Conservation (phyloP, 2,888 invertebrate species). For the Myopa testacea region DNA sequence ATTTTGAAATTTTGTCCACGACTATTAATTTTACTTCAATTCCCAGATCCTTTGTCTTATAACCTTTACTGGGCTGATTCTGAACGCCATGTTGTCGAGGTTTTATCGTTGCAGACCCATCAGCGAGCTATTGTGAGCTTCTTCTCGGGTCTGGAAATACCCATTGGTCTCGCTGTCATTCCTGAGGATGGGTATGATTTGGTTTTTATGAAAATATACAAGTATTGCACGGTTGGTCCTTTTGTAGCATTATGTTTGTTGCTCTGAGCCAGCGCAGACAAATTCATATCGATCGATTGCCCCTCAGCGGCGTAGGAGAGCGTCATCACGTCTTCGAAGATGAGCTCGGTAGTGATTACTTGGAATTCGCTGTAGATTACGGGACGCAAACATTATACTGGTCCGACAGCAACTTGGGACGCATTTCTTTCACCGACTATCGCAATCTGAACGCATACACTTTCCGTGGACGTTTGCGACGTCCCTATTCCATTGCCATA, state of each 20-base stretch:
- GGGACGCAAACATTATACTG: constrained; percentile 74
- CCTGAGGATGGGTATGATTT: constrained; percentile 60
- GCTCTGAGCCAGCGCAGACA: constrained; percentile 69
- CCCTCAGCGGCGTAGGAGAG: constrained; percentile 75
- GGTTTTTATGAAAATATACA: background rate
- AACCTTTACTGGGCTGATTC: constrained; percentile 81
- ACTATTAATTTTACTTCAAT: background rate
- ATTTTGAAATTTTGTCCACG: background rate
- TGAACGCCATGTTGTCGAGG: constrained; percentile 75
- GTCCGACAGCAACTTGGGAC: constrained; percentile 75
- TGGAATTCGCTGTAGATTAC: constrained; percentile 67
- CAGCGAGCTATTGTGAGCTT: constrained; percentile 74
- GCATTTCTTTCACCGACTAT: constrained; percentile 75
- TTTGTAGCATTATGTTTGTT: constrained; percentile 74
- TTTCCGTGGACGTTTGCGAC: constrained; percentile 68
- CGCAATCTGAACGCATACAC: constrained; percentile 71
- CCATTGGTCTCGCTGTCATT: constrained; percentile 77
- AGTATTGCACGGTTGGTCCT: background rate
- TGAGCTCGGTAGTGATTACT: constrained; percentile 63
- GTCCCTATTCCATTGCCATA: constrained; percentile 73
- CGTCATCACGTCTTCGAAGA: constrained; percentile 65
- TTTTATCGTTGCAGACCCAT: constrained; percentile 73
- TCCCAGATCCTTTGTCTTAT: constrained; percentile 76
- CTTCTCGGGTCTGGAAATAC: constrained; percentile 73
- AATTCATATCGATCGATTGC: constrained; percentile 76